These are phyloP conservation scores for Neotoma lepida DNA, from an alignment of 2,113 vertebrate species.

Conservation along the genomic window DNA sequence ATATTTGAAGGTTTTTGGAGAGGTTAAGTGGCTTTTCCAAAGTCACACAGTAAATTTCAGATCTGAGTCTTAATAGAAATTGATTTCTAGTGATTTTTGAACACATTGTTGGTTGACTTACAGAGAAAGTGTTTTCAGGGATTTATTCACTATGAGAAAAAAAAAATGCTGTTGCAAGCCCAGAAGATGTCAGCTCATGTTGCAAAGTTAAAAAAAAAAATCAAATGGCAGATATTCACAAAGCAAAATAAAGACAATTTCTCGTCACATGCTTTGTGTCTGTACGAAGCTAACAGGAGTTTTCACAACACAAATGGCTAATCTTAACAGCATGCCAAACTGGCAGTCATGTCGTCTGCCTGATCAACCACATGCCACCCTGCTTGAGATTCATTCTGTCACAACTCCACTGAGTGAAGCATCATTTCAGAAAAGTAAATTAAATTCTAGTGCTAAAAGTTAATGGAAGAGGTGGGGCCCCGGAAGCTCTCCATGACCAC, in stretches of 20 bases:
- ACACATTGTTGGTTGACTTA: constrained; percentile 33
- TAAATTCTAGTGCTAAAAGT: neutral
- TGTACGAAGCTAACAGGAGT: constrained; percentile 70
- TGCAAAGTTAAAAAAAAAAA: constrained; percentile 51
- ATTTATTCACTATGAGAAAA: constrained; percentile 26
- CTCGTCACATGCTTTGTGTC: constrained; percentile 63
- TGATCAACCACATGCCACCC: constrained; percentile 54
- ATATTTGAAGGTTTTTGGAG: constrained; percentile 44
- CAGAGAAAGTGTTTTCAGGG: neutral
- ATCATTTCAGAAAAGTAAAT: constrained; percentile 56
- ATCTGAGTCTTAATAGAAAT: constrained; percentile 52
- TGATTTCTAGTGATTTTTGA: constrained; percentile 59
- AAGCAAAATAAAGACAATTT: constrained; percentile 73
- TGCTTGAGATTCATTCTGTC: constrained; percentile 31
- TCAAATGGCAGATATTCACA: constrained; percentile 66
- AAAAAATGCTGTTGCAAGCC: constrained; percentile 26
- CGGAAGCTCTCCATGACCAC: neutral
- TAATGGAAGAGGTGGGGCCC: neutral
- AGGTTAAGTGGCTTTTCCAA: constrained; percentile 47
- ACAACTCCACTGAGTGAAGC: neutral
- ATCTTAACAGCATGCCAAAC: constrained; percentile 58
- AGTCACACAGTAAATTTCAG: constrained; percentile 62
- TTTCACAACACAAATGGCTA: constrained; percentile 74
- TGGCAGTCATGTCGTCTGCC: constrained; percentile 44
- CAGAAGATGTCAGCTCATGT: constrained; percentile 57